Conservation (phyloP, 2,113 vertebrate genomes). For the Sorex araneus region DNA sequence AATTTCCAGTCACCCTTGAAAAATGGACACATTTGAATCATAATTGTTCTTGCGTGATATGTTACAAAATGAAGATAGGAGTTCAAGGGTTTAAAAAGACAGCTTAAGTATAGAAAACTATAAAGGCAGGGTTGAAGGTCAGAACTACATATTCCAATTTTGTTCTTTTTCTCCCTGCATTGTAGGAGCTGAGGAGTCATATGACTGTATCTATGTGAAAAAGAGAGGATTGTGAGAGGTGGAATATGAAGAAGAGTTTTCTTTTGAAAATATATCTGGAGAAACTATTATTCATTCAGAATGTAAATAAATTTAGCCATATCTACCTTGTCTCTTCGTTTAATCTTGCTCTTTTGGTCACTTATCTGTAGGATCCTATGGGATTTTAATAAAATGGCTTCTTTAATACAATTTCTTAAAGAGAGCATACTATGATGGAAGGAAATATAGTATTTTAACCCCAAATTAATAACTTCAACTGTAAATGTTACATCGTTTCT, state of each 20-base stretch:
- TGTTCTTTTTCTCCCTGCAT: not conserved
- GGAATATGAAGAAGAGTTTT: not conserved
- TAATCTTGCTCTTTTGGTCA: not conserved
- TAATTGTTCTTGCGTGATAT: not conserved
- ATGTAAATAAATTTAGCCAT: not conserved
- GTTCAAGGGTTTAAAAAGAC: not conserved
- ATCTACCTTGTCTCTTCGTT: not conserved
- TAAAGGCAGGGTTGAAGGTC: not conserved
- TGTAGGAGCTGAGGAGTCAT: not conserved
- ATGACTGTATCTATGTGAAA: not conserved
- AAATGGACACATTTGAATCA: not conserved
- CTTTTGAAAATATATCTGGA: not conserved
- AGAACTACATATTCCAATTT: not conserved
- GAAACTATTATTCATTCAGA: not conserved
- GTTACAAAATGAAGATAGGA: not conserved
- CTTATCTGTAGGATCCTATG: not conserved
- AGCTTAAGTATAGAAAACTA: not conserved
- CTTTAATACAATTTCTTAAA: not conserved
- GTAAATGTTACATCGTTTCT: slow-evolving; percentile 30
- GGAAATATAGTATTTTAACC: not conserved
- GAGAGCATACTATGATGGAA: slow-evolving; percentile 4
- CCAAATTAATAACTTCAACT: slow-evolving; percentile 34
- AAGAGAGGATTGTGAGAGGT: not conserved
- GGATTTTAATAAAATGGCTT: not conserved
- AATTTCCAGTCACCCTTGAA: slow-evolving; percentile 22